Evolutionary conservation across 2,888 invertebrate species (phyloP).

Genomic region (Hypsopygia costalis): DNA sequence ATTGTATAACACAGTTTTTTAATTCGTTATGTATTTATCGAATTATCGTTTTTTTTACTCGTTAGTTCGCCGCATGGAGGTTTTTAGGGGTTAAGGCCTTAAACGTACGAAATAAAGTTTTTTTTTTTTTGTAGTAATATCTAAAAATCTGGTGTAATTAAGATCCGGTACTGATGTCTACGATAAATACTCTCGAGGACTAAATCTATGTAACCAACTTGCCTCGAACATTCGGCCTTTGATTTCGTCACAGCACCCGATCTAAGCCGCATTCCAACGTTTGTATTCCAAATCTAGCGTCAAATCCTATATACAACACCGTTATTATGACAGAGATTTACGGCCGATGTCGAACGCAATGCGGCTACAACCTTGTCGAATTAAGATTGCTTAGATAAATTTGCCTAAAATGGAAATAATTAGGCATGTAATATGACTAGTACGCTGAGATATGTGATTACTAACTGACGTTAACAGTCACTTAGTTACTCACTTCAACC

Average conservation of each 20-base stretch:
- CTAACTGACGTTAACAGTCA: background rate
- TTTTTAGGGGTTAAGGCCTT: too few relatives aligned
- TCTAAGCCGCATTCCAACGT: conserved; percentile 38
- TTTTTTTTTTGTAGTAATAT: too few relatives aligned
- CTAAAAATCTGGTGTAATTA: too few relatives aligned
- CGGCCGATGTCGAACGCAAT: conserved; percentile 28
- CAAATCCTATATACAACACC: conserved; percentile 35
- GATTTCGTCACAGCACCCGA: conserved; percentile 41
- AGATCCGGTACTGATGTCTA: too few relatives aligned
- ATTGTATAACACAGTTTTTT: too few relatives aligned
- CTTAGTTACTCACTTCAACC: too few relatives aligned
- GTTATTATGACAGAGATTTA: conserved; percentile 39
- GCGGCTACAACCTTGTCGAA: conserved; percentile 28
- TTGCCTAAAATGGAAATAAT: conserved; percentile 25
- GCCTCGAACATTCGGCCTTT: conserved; percentile 30
- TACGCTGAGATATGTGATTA: background rate
- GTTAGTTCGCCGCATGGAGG: too few relatives aligned
- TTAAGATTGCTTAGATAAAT: conserved; percentile 18
- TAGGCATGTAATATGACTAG: conserved; percentile 19
- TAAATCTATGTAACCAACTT: conserved; percentile 2
- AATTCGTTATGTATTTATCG: too few relatives aligned
- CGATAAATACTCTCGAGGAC: too few relatives aligned
- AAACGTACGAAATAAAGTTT: too few relatives aligned
- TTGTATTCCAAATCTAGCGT: conserved; percentile 36
- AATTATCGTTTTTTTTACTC: too few relatives aligned